Evolutionary conservation across 2,797 vertebrate species (phyloP).

Genomic region (Scyliorhinus canicula): DNA sequence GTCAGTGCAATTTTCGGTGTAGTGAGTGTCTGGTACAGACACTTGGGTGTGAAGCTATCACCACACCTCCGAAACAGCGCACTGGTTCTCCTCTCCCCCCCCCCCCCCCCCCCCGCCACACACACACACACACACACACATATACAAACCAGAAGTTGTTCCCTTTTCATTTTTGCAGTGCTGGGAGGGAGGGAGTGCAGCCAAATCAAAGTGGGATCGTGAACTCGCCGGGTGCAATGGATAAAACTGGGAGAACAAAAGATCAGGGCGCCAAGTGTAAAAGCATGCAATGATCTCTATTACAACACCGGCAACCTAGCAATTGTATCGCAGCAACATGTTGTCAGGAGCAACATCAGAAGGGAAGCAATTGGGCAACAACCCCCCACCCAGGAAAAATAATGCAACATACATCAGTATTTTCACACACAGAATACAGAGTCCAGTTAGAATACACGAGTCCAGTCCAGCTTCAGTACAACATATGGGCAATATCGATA

Average conservation of each 20-base stretch:
- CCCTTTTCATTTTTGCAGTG: too few species aligned
- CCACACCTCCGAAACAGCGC: too few species aligned
- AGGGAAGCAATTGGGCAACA: neutral
- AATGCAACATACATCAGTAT: neutral
- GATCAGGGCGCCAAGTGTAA: neutral
- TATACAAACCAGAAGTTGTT: too few species aligned
- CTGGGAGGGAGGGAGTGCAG: neutral
- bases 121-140: too few species aligned
- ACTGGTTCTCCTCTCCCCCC: too few species aligned
- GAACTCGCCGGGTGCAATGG: neutral
- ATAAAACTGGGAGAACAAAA: neutral
- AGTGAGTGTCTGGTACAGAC: neutral
- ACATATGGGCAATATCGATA: neutral
- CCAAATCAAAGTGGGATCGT: neutral
- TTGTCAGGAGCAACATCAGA: constrained; percentile 9
- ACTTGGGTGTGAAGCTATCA: neutral
- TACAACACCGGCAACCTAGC: neutral
- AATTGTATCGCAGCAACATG: constrained; percentile 8
- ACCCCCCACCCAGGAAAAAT: neutral
- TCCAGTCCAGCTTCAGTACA: neutral
- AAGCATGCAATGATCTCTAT: neutral
- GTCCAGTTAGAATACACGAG: neutral
- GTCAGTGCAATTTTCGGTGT: neutral
- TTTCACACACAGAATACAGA: too few species aligned
- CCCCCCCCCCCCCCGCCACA: too few species aligned